phyloP scores from a whole-genome alignment of 2,888 invertebrate species.

The Meganola albula region DNA sequence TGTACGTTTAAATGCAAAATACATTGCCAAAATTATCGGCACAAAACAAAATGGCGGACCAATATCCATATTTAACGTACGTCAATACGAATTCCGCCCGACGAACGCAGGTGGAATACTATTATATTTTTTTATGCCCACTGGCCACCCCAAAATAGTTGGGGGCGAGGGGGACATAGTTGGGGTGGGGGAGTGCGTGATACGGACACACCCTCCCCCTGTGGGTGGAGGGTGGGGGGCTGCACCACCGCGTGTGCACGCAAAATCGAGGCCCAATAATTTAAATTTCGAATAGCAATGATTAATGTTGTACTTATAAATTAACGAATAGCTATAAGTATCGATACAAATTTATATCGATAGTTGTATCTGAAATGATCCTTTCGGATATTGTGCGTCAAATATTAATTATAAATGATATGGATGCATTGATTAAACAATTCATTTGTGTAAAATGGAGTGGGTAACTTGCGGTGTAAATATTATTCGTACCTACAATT shows the following conservation, averaged over 20 bases:
- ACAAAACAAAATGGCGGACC: conserved; percentile 66
- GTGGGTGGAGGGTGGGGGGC: conserved; percentile 27
- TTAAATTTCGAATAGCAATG: conserved; percentile 72
- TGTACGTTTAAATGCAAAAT: conserved; percentile 29
- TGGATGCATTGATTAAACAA: no score
- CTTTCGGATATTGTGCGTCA: conserved; percentile 3
- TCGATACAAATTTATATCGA: no score
- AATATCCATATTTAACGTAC: conserved; percentile 58
- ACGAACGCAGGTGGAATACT: conserved; percentile 70
- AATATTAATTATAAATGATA: no score
- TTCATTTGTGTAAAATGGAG: no score
- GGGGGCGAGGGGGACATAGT: conserved; percentile 55
- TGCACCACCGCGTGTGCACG: conserved; percentile 71
- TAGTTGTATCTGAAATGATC: conserved; percentile 10
- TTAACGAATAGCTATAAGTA: conserved; percentile 30
- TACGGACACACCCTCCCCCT: conserved; percentile 27
- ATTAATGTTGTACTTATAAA: conserved; percentile 67
- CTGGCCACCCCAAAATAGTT: conserved; percentile 71
- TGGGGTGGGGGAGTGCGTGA: conserved; percentile 60
- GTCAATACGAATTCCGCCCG: conserved; percentile 64
- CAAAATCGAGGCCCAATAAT: conserved; percentile 72
- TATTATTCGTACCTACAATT: no score
- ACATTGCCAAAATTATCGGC: conserved; percentile 32
- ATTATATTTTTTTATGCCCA: conserved; percentile 66
- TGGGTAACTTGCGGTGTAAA: no score